phyloP scores from a whole-genome alignment of 2,113 vertebrate species.

The Fregetta grallaria region DNA sequence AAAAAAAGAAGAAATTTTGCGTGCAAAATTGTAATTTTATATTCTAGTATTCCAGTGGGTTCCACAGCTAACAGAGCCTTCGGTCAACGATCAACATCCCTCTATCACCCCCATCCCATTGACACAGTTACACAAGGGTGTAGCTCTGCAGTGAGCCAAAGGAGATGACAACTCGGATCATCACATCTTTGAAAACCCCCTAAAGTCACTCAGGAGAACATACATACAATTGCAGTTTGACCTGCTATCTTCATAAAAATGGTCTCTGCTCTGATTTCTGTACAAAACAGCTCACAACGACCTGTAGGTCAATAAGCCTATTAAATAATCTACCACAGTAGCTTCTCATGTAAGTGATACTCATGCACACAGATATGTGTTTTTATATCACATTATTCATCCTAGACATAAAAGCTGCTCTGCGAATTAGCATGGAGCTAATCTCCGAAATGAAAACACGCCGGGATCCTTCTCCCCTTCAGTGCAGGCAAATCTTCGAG shows the following conservation, averaged over 20 bases:
- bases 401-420: neutral
- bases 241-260: neutral
- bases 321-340: neutral
- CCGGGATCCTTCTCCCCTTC: neutral
- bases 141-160: neutral
- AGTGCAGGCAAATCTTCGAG: too few species aligned
- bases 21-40: neutral
- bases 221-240: neutral
- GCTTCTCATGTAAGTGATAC: neutral
- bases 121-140: neutral
- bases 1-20: neutral
- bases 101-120: neutral
- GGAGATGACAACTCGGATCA: neutral
- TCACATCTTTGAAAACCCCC: neutral
- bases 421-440: neutral
- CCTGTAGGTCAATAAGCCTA: neutral
- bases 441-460: neutral
- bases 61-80: neutral
- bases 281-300: neutral
- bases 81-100: neutral
- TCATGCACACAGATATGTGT: rapidly evolving
- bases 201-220: neutral
- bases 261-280: neutral
- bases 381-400: neutral
- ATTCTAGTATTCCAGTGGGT: neutral